These are phyloP conservation scores for Etheostoma cragini DNA, from an alignment of 2,113 vertebrate genomes.

Conservation along the genomic window DNA sequence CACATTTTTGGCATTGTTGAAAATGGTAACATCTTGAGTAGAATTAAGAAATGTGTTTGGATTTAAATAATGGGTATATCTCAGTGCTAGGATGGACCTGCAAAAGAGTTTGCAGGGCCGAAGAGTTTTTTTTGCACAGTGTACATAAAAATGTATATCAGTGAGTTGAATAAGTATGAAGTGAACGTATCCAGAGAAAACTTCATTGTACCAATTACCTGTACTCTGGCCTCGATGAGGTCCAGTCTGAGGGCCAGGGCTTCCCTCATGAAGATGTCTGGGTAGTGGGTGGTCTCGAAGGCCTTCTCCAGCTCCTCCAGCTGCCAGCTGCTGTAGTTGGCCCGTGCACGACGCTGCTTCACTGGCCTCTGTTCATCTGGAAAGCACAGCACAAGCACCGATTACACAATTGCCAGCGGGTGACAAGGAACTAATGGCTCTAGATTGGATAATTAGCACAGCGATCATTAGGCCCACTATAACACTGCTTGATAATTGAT, in stretches of 20 bases:
- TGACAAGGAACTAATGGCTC: slow-evolving; percentile 85
- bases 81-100: not conserved
- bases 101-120: not conserved
- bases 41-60: not conserved
- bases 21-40: not conserved
- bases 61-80: not conserved
- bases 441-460: slow-evolving; percentile 84
- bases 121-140: slow-evolving; percentile 8
- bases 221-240: slow-evolving; percentile 88
- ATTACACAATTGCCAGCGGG: slow-evolving; percentile 83
- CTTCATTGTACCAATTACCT: slow-evolving; percentile 71
- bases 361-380: slow-evolving; percentile 88
- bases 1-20: not conserved
- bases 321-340: slow-evolving; percentile 92
- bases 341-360: slow-evolving; percentile 88
- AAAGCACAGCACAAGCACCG: slow-evolving; percentile 77
- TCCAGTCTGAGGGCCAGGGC: slow-evolving; percentile 88
- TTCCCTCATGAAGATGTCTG: slow-evolving; percentile 90
- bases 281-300: slow-evolving; percentile 88
- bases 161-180: not conserved
- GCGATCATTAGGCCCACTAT: slow-evolving; percentile 83
- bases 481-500: slow-evolving; percentile 85
- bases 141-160: not conserved
- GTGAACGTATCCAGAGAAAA: slow-evolving; percentile 8
- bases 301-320: slow-evolving; percentile 90